These are phyloP conservation scores for Epizoanthus scotinus DNA, from an alignment of 92 coral and sea anemone species.

Conservation along the genomic window DNA sequence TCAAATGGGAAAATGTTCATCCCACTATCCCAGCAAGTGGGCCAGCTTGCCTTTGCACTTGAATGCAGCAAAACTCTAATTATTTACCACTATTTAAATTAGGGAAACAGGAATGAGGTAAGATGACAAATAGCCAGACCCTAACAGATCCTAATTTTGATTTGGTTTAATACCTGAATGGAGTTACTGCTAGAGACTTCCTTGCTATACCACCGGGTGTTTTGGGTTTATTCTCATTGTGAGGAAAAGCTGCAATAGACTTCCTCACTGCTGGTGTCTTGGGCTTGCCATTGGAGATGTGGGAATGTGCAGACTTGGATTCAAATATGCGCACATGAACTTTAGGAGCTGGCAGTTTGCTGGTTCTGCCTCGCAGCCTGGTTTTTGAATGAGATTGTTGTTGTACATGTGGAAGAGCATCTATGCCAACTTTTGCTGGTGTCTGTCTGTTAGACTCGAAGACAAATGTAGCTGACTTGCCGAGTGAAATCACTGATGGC, in stretches of 20 bases:
- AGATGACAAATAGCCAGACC: too few relatives aligned
- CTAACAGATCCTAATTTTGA: not conserved
- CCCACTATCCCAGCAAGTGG: too few relatives aligned
- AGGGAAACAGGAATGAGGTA: too few relatives aligned
- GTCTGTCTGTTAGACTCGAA: constrained; percentile 54
- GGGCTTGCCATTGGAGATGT: constrained; percentile 10
- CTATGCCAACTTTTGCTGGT: constrained; percentile 30
- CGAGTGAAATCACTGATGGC: constrained; percentile 21
- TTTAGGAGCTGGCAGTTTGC: constrained; percentile 62
- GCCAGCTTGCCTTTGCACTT: too few relatives aligned
- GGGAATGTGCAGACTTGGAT: constrained; percentile 12
- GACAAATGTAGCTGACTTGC: constrained; percentile 53
- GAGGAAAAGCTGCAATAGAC: constrained; percentile 48
- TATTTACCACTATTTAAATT: too few relatives aligned
- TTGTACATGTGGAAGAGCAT: constrained; percentile 13
- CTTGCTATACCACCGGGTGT: constrained; percentile 51
- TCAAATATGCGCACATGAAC: constrained; percentile 43
- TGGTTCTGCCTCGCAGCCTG: constrained; percentile 12
- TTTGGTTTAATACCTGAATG: constrained; percentile 61
- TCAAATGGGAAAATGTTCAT: too few relatives aligned
- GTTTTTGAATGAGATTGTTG: constrained; percentile 23
- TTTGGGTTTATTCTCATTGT: constrained; percentile 57
- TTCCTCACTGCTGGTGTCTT: constrained; percentile 59
- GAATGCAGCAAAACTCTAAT: too few relatives aligned
- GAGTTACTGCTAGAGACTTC: constrained; percentile 65